Evolutionary conservation across 2,113 vertebrate genomes (phyloP), one percentile per base, ranked within the genome.

Genomic region (Thryonomys swinderianus): DNA sequence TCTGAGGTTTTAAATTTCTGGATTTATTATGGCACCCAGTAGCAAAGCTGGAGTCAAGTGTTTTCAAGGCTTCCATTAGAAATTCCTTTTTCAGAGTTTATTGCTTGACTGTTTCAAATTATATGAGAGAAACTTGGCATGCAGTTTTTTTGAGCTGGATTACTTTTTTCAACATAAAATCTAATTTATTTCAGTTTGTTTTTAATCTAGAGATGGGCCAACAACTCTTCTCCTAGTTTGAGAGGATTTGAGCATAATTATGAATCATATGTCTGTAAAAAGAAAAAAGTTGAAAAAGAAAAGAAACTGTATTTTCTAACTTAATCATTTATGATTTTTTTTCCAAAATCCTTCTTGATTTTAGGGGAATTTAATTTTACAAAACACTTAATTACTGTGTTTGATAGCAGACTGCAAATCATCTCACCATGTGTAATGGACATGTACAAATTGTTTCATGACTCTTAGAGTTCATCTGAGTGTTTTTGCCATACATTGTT

Each of bases 31-130:
- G 86, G 95, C 85, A 8, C 96, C 96, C 97, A 79, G 96, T 97
- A 97, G 94, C 96, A 96, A 82, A 96, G 74, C 95, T 84, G 64
- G 62, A 96, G 69, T 96, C 92, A 84, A 71, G 0, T 81, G 96
- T 96, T 96, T 96, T 94, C 92, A 96, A 45, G 95, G 71, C 96
- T 97, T 95, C 96, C 87, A 81, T 61, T 96, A 93, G 90, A 96
- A 91, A 64, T 96, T 95, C 16, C 92, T 95, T 95, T 86, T 95
- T 67, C 71, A 57, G 93, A 96, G 73, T 95, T 98, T 98, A 97
- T 96, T 95, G 96, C 95, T 94, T 96, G 86, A 97, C 88, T 98
- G 97, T 97, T 97, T 97, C 88, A 95, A 89, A 97, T 91, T 96
- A 97, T 96, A 76, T 82, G 78, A 95, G 91, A 92, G 92, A 96